Evolutionary conservation across 2,888 invertebrate genomes (phyloP).

Genomic region (Acanthococcus lagerstroemiae): DNA sequence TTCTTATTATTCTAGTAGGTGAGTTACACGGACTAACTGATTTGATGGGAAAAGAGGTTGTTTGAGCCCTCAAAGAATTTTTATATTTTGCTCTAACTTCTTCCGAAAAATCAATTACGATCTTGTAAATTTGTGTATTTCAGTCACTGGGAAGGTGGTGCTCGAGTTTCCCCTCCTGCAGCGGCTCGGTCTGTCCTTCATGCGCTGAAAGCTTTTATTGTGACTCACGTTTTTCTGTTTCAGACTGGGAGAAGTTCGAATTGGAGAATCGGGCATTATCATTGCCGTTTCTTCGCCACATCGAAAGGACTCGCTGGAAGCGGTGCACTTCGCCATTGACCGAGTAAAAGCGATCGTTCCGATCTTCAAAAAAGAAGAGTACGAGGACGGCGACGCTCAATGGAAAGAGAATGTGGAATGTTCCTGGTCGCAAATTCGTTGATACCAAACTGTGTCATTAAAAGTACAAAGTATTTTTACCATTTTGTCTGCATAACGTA

Average conservation of each 20-base stretch:
- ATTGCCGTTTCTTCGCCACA: constrained; percentile 86
- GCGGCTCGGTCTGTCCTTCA: no score
- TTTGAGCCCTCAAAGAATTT: no score
- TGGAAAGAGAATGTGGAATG: constrained; percentile 83
- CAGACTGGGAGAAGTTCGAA: constrained; percentile 70
- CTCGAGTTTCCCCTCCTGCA: no score
- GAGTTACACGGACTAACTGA: no score
- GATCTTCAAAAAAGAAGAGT: constrained; percentile 94
- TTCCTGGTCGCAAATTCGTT: constrained; percentile 48
- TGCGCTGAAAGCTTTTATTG: not conserved
- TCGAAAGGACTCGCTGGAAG: constrained; percentile 67
- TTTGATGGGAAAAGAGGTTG: no score
- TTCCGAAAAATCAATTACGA: no score
- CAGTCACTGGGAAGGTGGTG: no score
- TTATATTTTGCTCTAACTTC: not conserved
- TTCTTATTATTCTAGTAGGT: no score
- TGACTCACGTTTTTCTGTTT: not conserved
- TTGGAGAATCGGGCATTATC: constrained; percentile 76
- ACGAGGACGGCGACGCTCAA: constrained; percentile 48
- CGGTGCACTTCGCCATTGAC: constrained; percentile 74
- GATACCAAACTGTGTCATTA: constrained; percentile 9
- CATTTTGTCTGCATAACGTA: constrained; percentile 5
- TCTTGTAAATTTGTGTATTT: no score
- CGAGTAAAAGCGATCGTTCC: constrained; percentile 76
- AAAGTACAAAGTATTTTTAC: constrained; percentile 8